phyloP scores from a whole-genome alignment of 64 coral and sea anemone genomes.

The Trachythela sp. region DNA sequence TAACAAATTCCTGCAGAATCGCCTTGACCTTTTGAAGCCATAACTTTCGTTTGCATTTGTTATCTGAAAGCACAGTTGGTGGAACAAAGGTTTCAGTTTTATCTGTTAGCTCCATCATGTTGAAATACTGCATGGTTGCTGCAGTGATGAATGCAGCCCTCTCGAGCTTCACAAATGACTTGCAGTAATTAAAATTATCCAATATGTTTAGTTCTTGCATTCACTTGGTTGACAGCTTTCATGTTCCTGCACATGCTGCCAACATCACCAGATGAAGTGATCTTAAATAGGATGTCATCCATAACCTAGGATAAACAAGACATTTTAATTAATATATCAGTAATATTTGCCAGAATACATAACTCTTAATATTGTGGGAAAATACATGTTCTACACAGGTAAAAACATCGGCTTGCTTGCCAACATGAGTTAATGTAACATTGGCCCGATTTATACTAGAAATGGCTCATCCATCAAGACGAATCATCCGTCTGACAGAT shows the following conservation, averaged over 20 bases:
- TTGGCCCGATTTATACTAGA: too few species aligned
- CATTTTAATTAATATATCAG: too few species aligned
- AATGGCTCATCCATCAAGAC: too few species aligned
- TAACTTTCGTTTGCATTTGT: neutral
- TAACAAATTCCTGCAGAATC: too few species aligned
- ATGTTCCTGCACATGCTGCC: conserved; percentile 61
- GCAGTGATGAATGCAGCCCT: conserved; percentile 52
- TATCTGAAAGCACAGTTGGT: neutral
- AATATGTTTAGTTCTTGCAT: conserved; percentile 60
- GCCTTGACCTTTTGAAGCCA: conserved; percentile 58
- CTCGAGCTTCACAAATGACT: conserved; percentile 57
- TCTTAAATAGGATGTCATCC: conserved; percentile 53
- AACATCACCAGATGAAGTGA: conserved; percentile 37
- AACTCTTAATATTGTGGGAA: too few species aligned
- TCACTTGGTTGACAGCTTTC: conserved; percentile 45
- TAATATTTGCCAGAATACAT: too few species aligned
- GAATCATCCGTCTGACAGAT: too few species aligned
- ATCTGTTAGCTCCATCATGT: conserved; percentile 25
- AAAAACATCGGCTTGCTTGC: too few species aligned
- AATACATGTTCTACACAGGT: too few species aligned
- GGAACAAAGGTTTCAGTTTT: conserved; percentile 25
- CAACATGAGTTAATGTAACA: too few species aligned
- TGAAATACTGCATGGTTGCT: conserved; percentile 41
- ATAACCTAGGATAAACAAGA: conserved; percentile 37
- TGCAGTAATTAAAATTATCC: conserved; percentile 67